Percentiles rank a stretch among this genome's conserved stretches.
Evolutionary conservation across 92 coral and sea anemone species (phyloP).

Genomic region (Palythoa caribaeorum): DNA sequence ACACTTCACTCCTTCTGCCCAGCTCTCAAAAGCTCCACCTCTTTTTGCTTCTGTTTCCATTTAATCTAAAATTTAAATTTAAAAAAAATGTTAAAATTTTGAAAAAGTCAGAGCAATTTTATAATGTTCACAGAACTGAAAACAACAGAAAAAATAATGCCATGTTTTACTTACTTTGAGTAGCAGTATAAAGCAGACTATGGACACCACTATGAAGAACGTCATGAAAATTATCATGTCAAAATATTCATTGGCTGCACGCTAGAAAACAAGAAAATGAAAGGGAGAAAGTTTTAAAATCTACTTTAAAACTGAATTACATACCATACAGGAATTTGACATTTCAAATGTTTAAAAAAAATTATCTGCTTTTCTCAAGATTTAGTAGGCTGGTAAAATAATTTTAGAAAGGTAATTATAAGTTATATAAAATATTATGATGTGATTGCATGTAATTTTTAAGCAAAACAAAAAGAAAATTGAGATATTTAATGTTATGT

Average conservation of each 20-base stretch:
- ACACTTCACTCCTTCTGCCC: too few relatives aligned
- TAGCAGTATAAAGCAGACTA: slow-evolving; percentile 86
- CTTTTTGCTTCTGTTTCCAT: slow-evolving; percentile 98
- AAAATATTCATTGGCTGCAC: slow-evolving; percentile 93
- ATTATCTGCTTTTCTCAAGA: neutral
- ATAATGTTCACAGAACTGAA: neutral
- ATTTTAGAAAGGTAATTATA: too few relatives aligned
- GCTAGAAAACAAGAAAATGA: slow-evolving; percentile 55
- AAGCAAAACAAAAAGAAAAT: too few relatives aligned
- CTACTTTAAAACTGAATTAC: too few relatives aligned
- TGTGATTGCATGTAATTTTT: too few relatives aligned
- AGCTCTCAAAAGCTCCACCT: slow-evolving; percentile 62
- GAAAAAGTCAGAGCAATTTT: neutral
- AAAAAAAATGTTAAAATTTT: neutral
- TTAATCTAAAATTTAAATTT: slow-evolving; percentile 75
- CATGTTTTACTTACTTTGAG: slow-evolving; percentile 73
- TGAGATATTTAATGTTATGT: too few relatives aligned
- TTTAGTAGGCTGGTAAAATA: too few relatives aligned
- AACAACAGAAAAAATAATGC: neutral
- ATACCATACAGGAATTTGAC: neutral
- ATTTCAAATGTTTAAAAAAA: neutral
- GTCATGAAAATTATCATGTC: slow-evolving; percentile 99
- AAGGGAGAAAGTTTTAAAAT: neutral
- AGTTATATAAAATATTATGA: too few relatives aligned
- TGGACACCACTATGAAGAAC: slow-evolving; percentile 90